Percentiles rank a stretch among this genome's conserved stretches.
These are phyloP conservation scores for Xenus cinereus DNA, from an alignment of 2,113 vertebrate genomes.

Conservation along the genomic window DNA sequence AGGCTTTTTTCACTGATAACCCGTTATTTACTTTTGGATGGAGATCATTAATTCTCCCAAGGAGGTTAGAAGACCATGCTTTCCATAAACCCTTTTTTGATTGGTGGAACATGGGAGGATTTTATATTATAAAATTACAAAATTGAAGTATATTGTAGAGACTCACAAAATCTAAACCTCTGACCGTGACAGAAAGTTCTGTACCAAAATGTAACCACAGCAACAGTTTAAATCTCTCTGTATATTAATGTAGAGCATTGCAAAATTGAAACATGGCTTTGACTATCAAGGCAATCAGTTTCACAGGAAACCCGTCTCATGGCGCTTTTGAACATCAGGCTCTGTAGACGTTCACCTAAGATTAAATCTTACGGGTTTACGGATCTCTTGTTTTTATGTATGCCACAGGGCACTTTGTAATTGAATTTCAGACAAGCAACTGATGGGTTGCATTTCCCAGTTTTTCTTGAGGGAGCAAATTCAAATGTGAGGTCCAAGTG, in stretches of 20 bases:
- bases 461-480: background rate
- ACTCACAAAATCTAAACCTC: background rate
- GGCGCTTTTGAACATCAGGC: background rate
- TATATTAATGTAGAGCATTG: accelerated
- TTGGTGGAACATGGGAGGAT: accelerated
- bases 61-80: background rate
- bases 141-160: background rate
- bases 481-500: background rate
- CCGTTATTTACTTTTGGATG: background rate
- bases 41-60: background rate
- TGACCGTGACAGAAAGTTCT: background rate
- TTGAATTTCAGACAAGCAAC: background rate
- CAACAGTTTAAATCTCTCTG: background rate
- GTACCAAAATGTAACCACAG: background rate
- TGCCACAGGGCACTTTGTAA: background rate
- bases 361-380: background rate
- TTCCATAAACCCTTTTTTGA: background rate
- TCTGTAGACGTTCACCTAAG: background rate
- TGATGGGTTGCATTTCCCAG: background rate
- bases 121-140: background rate
- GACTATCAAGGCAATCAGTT: background rate
- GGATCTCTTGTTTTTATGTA: background rate
- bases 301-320: background rate
- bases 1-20: background rate
- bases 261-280: background rate